Conservation (phyloP, 2,888 invertebrate species). For the Microctonus hyperodae region DNA sequence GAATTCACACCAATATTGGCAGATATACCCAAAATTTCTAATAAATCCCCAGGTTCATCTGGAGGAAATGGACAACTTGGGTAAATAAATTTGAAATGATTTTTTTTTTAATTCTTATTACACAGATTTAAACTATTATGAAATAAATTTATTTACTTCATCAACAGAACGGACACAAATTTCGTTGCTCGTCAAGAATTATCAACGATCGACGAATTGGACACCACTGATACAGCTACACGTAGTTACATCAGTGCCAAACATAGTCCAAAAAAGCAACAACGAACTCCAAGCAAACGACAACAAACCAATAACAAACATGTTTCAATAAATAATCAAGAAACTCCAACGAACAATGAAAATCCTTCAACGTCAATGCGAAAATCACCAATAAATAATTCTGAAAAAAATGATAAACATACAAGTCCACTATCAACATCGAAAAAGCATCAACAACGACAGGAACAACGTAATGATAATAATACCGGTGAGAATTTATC, state of each 20-base stretch:
- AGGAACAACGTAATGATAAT: not conserved
- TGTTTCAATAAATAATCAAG: not conserved
- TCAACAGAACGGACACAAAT: not conserved
- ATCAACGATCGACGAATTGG: constrained; percentile 69
- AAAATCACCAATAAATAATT: not conserved
- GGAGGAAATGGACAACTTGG: not conserved
- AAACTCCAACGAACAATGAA: constrained; percentile 17
- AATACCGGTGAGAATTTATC: not conserved
- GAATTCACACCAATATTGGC: not conserved
- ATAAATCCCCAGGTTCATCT: not conserved
- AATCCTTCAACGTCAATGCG: too few species aligned
- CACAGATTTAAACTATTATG: too few species aligned
- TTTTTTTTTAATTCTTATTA: too few species aligned
- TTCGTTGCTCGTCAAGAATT: constrained; percentile 35
- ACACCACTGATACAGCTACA: constrained; percentile 70
- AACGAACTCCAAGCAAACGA: constrained; percentile 45
- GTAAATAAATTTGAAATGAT: not conserved
- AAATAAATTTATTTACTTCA: too few species aligned
- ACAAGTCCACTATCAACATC: not conserved
- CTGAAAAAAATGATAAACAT: not conserved
- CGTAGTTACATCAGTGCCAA: constrained; percentile 46
- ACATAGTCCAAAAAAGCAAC: constrained; percentile 43
- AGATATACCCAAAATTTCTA: not conserved
- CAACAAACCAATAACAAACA: not conserved
- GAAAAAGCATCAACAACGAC: not conserved